Conservation (phyloP, 2,888 invertebrate species). For the Latrodectus elegans region DNA sequence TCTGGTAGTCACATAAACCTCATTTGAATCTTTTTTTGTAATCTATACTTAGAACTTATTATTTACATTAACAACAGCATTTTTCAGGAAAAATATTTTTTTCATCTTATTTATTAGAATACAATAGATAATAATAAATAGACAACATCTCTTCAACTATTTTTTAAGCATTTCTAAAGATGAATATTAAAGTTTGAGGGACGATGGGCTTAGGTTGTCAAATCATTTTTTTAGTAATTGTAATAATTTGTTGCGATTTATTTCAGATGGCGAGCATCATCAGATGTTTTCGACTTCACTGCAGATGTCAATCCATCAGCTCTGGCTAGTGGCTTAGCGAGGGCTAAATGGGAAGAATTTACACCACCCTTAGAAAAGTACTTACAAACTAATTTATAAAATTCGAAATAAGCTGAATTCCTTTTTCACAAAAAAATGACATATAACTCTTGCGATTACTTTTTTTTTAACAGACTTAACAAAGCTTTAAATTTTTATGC, state of each 20-base stretch:
- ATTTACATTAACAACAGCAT: no score
- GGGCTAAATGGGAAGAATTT: slow-evolving; percentile 21
- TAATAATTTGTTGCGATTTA: not conserved
- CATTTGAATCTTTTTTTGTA: no score
- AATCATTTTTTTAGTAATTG: no score
- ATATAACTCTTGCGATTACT: not conserved
- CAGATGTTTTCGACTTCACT: slow-evolving; percentile 43
- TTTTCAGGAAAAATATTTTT: no score
- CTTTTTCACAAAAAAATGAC: not conserved
- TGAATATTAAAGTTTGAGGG: no score
- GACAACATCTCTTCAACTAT: no score
- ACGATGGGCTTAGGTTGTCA: no score
- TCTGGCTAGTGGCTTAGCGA: slow-evolving; percentile 10
- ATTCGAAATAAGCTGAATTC: not conserved
- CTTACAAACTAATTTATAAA: not conserved
- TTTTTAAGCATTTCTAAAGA: no score
- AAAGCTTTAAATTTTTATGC: slow-evolving; percentile 23
- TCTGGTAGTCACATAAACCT: no score
- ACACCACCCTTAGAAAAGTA: slow-evolving; percentile 34
- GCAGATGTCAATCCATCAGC: slow-evolving; percentile 9
- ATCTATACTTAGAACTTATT: no score
- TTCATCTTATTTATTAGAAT: no score
- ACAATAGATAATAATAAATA: no score
- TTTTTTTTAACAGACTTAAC: slow-evolving; percentile 3
- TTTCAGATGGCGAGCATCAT: slow-evolving; percentile 49